A percentile compares a stretch with the other conserved stretches of the same genome.
Evolutionary conservation across 2,888 invertebrate species (phyloP).

Genomic region (Gnatocerus cornutus): DNA sequence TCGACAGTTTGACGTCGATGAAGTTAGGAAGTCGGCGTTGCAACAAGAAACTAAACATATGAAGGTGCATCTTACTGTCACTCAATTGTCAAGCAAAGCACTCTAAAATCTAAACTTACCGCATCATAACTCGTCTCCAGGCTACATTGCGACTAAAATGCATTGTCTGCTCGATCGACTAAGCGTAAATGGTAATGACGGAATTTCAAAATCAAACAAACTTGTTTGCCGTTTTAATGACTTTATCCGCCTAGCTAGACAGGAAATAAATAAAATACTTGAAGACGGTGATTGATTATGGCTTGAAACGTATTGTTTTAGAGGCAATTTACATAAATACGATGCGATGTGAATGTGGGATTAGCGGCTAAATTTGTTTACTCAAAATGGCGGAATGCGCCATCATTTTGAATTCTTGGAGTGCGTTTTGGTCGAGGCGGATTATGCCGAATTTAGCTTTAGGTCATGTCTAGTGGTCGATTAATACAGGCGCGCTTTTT

Average conservation of each 20-base stretch:
- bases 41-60: constrained; percentile 34
- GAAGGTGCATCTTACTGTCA: constrained; percentile 36
- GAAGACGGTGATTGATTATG: constrained; percentile 22
- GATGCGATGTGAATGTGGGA: not conserved
- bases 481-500: constrained; percentile 32
- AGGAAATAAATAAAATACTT: constrained; percentile 40
- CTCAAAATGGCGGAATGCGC: not conserved
- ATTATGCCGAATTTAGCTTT: constrained; percentile 8
- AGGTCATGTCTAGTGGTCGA: constrained; percentile 21
- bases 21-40: constrained; percentile 37
- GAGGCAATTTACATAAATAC: constrained; percentile 13
- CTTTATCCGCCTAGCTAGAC: constrained; percentile 36
- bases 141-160: constrained; percentile 21
- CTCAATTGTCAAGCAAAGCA: constrained; percentile 38
- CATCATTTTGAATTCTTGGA: constrained; percentile 13
- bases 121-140: constrained; percentile 27
- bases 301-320: not conserved
- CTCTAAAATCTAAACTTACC: constrained; percentile 27
- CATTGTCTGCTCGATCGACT: constrained; percentile 35
- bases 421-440: constrained; percentile 3
- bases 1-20: constrained; percentile 30
- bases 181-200: constrained; percentile 43
- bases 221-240: constrained; percentile 44
- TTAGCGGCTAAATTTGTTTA: constrained; percentile 10
- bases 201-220: constrained; percentile 47